These are phyloP conservation scores for Hemicentrotus pulcherrimus DNA, from an alignment of 35 echinoderm and acorn worm species.

Conservation along the genomic window DNA sequence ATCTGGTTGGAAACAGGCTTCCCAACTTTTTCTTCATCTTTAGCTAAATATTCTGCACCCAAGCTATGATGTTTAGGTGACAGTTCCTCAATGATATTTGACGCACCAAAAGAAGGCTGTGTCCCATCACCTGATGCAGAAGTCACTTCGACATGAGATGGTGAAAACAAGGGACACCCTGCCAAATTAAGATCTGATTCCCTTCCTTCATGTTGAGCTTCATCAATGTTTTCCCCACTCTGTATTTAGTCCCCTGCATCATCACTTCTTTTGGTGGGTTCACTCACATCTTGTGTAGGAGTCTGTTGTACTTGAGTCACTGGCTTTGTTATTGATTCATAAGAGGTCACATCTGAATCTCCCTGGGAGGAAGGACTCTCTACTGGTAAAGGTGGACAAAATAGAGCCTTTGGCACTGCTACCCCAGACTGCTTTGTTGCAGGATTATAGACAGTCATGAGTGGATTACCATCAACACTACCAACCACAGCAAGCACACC, in stretches of 20 bases:
- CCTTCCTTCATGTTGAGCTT: neutral
- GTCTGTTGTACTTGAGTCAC: neutral
- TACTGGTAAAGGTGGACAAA: neutral
- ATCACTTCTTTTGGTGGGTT: neutral
- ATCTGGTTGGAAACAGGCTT: conserved; percentile 8
- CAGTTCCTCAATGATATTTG: neutral
- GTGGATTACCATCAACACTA: neutral
- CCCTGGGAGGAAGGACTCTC: neutral
- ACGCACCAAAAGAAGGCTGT: neutral
- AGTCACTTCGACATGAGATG: neutral
- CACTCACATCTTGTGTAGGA: neutral
- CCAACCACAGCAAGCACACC: neutral
- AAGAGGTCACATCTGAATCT: neutral
- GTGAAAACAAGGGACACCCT: neutral
- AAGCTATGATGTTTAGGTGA: neutral
- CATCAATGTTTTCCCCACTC: too few species aligned
- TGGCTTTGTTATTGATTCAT: neutral
- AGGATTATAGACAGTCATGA: conserved; percentile 40
- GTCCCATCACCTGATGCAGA: neutral
- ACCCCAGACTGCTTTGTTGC: neutral
- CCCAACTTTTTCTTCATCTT: neutral
- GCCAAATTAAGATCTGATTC: neutral
- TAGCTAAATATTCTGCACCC: neutral
- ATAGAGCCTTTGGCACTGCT: neutral
- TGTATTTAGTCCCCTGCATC: neutral